phyloP scores from a whole-genome alignment of 2,113 vertebrate genomes.

The Lathamus discolor region DNA sequence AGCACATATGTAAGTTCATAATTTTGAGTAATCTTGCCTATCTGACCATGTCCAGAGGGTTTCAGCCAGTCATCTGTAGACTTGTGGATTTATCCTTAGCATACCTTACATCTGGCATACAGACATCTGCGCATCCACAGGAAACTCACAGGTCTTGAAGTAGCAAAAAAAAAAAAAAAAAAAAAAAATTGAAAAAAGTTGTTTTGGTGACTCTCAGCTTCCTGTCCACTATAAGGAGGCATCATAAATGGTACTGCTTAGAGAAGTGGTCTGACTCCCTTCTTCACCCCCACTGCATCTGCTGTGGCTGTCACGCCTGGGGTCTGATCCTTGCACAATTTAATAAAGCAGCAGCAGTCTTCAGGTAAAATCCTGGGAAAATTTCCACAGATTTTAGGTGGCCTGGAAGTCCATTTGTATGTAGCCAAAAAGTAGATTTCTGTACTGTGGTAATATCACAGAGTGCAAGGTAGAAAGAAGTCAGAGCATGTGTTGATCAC shows the following conservation, averaged over 20 bases:
- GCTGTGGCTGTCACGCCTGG: no score
- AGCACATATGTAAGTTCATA: neutral
- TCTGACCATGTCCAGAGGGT: neutral
- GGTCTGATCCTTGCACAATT: neutral
- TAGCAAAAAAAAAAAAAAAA: neutral
- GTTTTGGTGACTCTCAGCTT: neutral
- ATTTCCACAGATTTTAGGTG: neutral
- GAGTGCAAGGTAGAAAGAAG: neutral
- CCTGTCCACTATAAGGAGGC: neutral
- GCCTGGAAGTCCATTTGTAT: neutral
- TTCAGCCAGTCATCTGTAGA: neutral
- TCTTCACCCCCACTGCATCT: rapidly evolving
- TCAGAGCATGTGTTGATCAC: neutral
- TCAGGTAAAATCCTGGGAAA: neutral
- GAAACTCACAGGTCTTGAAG: neutral
- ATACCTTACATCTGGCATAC: neutral
- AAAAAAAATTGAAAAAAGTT: neutral
- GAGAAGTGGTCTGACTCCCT: neutral
- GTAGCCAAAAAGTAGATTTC: neutral
- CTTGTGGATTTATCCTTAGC: neutral
- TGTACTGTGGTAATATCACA: neutral
- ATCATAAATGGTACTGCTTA: neutral
- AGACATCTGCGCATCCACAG: neutral
- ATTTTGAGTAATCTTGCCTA: neutral
- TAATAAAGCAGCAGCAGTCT: neutral